Conservation (phyloP, 1,140 invertebrate genomes). For the Lutraria rhynchaena region DNA sequence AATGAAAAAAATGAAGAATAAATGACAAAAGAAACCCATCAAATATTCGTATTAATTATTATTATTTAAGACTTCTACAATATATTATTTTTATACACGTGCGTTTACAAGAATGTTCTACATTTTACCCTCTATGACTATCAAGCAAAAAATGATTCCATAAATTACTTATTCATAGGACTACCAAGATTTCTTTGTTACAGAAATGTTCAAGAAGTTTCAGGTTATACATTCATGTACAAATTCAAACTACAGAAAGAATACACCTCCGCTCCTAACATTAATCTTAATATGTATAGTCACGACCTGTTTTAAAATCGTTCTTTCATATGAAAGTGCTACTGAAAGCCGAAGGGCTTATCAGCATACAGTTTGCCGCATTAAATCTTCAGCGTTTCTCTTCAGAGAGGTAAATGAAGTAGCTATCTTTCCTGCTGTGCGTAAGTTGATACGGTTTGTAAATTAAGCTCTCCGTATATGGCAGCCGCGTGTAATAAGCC, state of each 20-base stretch:
- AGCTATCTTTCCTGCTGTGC: slow-evolving; percentile 15
- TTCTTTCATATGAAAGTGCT: slow-evolving; percentile 29
- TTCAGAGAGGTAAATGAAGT: background rate
- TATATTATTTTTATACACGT: too few species aligned
- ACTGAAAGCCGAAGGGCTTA: slow-evolving; percentile 40
- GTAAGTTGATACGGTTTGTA: slow-evolving; percentile 41
- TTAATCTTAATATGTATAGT: slow-evolving; percentile 19
- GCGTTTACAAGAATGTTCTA: too few species aligned
- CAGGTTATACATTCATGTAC: background rate
- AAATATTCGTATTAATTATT: too few species aligned
- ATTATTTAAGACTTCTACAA: too few species aligned
- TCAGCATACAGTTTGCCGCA: slow-evolving; percentile 15
- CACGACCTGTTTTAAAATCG: slow-evolving; percentile 17
- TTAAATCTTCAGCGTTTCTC: slow-evolving; percentile 24
- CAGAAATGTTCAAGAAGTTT: too few species aligned
- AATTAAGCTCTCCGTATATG: slow-evolving; percentile 52
- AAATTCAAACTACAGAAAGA: background rate
- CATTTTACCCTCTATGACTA: too few species aligned
- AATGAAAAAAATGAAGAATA: too few species aligned
- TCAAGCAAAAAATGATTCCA: too few species aligned
- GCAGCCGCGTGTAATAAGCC: slow-evolving; percentile 49
- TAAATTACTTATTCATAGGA: too few species aligned
- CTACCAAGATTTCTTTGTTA: too few species aligned
- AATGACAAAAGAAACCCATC: too few species aligned
- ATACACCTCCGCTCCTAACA: background rate